Percentiles rank a stretch among this genome's conserved stretches.
phyloP scores from a whole-genome alignment of 1,140 invertebrate genomes.

The Frieseomelitta varia region DNA sequence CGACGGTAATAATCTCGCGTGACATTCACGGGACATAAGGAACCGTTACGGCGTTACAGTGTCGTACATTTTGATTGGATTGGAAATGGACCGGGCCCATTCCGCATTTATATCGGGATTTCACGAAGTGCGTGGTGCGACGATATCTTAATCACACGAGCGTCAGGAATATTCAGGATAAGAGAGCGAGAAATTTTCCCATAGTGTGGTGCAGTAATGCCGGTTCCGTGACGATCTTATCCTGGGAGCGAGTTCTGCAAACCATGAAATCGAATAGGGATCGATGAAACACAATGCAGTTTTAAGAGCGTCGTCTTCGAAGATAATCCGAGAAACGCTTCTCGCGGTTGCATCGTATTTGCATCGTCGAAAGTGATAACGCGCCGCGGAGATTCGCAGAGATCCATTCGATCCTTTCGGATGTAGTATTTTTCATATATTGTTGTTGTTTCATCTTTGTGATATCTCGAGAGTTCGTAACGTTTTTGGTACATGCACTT shows the following conservation, averaged over 20 bases:
- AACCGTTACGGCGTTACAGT: background rate
- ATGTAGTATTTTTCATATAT: background rate
- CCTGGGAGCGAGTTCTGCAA: conserved; percentile 30
- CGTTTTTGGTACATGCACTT: background rate
- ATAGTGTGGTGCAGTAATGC: conserved; percentile 8
- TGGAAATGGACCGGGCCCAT: background rate
- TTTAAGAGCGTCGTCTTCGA: conserved; percentile 30
- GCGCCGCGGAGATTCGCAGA: background rate
- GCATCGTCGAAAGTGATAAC: conserved; percentile 33
- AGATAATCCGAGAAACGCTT: conserved; percentile 8
- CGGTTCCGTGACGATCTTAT: conserved; percentile 36
- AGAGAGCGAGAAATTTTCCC: conserved; percentile 19
- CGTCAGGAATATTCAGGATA: conserved; percentile 33
- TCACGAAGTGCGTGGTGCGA: background rate
- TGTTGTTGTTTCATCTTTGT: background rate
- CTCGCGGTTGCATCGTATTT: conserved; percentile 13
- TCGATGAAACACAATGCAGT: conserved; percentile 45
- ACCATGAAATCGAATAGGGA: conserved; percentile 46
- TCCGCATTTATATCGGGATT: conserved; percentile 21
- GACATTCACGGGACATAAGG: background rate
- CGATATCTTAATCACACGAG: conserved; percentile 41
- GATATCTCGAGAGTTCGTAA: background rate
- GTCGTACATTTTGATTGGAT: background rate
- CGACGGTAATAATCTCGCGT: background rate
- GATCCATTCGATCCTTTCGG: background rate